phyloP scores from a whole-genome alignment of 2,888 invertebrate genomes.

The Ectropis crepuscularia region DNA sequence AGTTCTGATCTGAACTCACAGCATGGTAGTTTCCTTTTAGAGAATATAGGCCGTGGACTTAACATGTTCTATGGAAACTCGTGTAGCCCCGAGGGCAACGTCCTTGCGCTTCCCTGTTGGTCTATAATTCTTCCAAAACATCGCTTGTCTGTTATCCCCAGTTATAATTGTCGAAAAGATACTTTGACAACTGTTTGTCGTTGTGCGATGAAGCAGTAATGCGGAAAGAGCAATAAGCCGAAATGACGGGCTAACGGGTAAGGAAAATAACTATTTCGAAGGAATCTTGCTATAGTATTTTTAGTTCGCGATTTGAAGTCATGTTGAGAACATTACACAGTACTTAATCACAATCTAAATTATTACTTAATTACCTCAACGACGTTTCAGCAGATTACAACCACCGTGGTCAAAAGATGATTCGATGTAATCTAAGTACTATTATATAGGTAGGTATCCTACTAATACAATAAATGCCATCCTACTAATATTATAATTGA shows the following conservation, averaged over 20 bases:
- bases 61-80: background rate
- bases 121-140: conserved; percentile 11
- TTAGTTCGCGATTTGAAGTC: too few relatives aligned
- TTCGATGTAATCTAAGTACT: too few relatives aligned
- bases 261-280: background rate
- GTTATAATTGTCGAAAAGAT: background rate
- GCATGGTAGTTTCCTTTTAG: background rate
- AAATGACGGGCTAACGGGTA: background rate
- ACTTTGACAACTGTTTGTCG: conserved; percentile 4
- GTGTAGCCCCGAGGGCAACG: conserved; percentile 11
- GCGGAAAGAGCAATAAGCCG: conserved; percentile 4
- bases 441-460: too few relatives aligned
- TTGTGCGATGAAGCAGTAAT: background rate
- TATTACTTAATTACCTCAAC: too few relatives aligned
- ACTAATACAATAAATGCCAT: too few relatives aligned
- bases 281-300: too few relatives aligned
- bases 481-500: too few relatives aligned
- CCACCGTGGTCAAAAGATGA: too few relatives aligned
- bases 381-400: too few relatives aligned
- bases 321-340: too few relatives aligned
- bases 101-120: conserved; percentile 10
- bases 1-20: background rate
- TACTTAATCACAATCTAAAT: too few relatives aligned
- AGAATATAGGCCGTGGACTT: background rate
- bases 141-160: conserved; percentile 4